Evolutionary conservation across 2,888 invertebrate genomes (phyloP), one percentile per base, ranked within the genome.

Genomic region (Pilophorus perplexus): DNA sequence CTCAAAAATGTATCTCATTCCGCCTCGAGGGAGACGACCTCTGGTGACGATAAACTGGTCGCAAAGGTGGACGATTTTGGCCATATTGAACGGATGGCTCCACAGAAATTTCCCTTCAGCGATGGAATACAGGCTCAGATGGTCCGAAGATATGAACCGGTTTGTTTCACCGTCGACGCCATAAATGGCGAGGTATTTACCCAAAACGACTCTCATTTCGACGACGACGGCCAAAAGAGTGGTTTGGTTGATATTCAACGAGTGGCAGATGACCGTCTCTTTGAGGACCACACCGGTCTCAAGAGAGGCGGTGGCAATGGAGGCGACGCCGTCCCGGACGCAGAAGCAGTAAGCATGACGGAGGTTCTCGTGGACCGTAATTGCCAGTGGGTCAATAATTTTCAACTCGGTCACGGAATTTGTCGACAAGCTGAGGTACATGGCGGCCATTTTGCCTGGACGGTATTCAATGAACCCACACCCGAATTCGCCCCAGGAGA

Each of bases 1-100:
- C 23, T 38, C 38, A 38, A 38, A 55, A 3, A 14, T 16, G 38
- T 37, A 37, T 22, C 55, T 55, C 55, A 55, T 18, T 20, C 38
- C 38, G 6, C 55, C 37, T 20, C 38, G 28, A 5, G 55, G 55
- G 10, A 14, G 20, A 4, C 55, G 37, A 23, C 38, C 37, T 20
- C 22, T 37, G 12, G 55, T 37, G 2, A 55, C 38, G 14, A 55
- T 55, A 33, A 55, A 55, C 10, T 55, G 12, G n/a, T 55, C 20
- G 37, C 55, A 37, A 6, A 33, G 12, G 16, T 55, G 55, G n/a
- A 37, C 38, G 23, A 55, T 37, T 14, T 22, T 37, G 1, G 37
- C 22, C 3, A 27, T 20, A 20, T 38, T 18, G 23, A 55, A 55
- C 3, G 37, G 22, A 20, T 55, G 37, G 8, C 37, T 22, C 12